Conservation (phyloP, 2,888 invertebrate species). For the Gnatocerus cornutus region DNA sequence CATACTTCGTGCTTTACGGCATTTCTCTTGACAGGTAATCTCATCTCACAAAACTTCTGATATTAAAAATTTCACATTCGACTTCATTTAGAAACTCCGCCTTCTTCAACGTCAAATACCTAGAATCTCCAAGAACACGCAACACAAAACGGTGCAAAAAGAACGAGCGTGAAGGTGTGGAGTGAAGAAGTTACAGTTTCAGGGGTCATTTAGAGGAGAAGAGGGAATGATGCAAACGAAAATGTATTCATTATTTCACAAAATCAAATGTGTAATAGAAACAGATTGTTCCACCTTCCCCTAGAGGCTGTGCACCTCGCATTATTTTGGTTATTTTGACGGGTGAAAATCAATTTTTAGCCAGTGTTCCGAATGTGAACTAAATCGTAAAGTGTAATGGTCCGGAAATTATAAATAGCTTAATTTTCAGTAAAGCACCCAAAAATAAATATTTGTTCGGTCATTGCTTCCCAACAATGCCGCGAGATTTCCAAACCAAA, state of each 20-base stretch:
- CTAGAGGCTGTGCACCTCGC: no score
- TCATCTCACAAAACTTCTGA: conserved; percentile 34
- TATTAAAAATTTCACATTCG: conserved; percentile 44
- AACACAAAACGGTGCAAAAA: no score
- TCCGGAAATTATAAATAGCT: conserved; percentile 63
- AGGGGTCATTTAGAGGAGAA: no score
- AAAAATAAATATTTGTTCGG: conserved; percentile 45
- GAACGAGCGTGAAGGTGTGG: no score
- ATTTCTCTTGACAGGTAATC: conserved; percentile 49
- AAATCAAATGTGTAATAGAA: no score
- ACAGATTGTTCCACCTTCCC: no score
- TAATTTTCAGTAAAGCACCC: conserved; percentile 59
- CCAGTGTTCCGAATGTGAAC: conserved; percentile 54
- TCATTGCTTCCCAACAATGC: conserved; percentile 22
- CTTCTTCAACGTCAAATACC: neutral
- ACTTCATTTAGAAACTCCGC: neutral
- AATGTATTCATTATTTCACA: no score
- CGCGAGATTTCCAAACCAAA: conserved; percentile 1
- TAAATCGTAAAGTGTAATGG: conserved; percentile 60
- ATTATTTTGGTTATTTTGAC: neutral
- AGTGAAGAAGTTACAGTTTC: no score
- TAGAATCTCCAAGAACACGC: neutral
- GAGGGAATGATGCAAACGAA: no score
- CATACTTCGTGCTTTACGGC: conserved; percentile 51
- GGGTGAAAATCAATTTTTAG: conserved; percentile 47